Base-by-base conservation (phyloP, 2,113 vertebrate genomes). In the Notarius quadriscutis region DNA sequence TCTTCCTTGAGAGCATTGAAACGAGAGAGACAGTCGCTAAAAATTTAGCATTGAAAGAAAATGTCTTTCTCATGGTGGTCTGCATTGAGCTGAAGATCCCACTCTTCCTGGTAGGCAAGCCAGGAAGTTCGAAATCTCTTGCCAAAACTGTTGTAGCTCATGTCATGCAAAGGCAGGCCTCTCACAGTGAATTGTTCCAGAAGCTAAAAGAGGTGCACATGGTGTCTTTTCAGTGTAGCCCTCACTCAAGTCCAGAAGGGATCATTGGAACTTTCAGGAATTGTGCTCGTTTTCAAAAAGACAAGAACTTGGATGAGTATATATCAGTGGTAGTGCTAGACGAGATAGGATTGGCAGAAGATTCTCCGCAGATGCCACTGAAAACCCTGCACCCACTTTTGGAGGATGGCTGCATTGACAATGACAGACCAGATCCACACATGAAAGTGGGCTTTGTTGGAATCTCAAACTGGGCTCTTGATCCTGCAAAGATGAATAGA, bases 401-500 rank as follows among this genome's bases (percentile, higher is more conserved):
- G 84, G 96, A 96, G 89, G 94, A 95, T 84, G 95, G 96, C 11
- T 96, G 95, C 85, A 92, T 96, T 84, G 95, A 96, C 88, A 95
- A 92, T 9, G 95, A 96, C 63, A 92, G 27, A 48, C 93, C 95
- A 84, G 91, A 94, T 53, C 87, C 91, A 15, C 91, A 96, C 91
- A 93, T 95, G 93, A 96, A 95, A 90, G 95, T 95, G 2, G 96
- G 95, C 0, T 96, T 96, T 92, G 93, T 96, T 82, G 95, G 96
- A 48, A 95, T 96, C 87, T 96, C 96, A 41, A 96, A 96, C 90
- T 96, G 96, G 95, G 95, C 95, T 88, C 91, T 96, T 1, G 96
- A 96, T 89, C 95, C 95, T 79, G 96, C 95, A 50, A 96, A 96
- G 89, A 96, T 96, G 95, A 96, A 96, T 91, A 89, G 96, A 69